Evolutionary conservation across 2,888 invertebrate species (phyloP).

Genomic region (Gisinianus flammeolus): DNA sequence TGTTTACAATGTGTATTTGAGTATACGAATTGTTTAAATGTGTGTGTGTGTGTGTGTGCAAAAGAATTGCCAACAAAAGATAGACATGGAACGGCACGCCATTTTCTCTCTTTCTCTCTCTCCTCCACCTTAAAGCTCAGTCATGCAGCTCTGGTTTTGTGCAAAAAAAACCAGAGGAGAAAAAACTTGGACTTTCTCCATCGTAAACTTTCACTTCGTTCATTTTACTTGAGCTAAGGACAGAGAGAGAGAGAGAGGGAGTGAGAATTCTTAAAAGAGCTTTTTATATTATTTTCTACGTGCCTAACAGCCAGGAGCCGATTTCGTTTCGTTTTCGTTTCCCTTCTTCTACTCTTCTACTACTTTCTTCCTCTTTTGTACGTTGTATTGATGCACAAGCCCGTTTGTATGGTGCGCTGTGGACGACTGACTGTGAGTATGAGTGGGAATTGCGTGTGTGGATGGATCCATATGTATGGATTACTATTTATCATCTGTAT

Average conservation of each 20-base stretch:
- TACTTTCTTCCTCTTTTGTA: too few relatives aligned
- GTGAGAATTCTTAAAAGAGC: not conserved
- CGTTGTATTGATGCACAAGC: too few relatives aligned
- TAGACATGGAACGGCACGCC: not conserved
- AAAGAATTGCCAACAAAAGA: not conserved
- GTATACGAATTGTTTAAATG: too few relatives aligned
- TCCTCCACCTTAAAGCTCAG: constrained; percentile 4
- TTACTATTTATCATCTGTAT: too few relatives aligned
- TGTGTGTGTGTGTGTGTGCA: not conserved
- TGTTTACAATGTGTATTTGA: not conserved
- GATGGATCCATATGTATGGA: too few relatives aligned
- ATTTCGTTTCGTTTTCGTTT: too few relatives aligned
- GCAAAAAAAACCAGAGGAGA: not conserved
- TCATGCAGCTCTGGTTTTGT: constrained; percentile 21
- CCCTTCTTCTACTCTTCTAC: too few relatives aligned
- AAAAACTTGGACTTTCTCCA: constrained; percentile 14
- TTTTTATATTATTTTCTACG: not conserved
- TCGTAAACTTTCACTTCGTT: constrained; percentile 12
- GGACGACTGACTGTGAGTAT: too few relatives aligned
- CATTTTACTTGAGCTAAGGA: not conserved
- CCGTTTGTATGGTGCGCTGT: too few relatives aligned
- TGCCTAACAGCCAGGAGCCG: not conserved
- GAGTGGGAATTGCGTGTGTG: too few relatives aligned
- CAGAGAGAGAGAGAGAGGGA: not conserved
- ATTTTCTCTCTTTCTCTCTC: constrained; percentile 18